Evolutionary conservation across 2,797 vertebrate genomes (phyloP).

Genomic region (Chromobotia macracanthus): DNA sequence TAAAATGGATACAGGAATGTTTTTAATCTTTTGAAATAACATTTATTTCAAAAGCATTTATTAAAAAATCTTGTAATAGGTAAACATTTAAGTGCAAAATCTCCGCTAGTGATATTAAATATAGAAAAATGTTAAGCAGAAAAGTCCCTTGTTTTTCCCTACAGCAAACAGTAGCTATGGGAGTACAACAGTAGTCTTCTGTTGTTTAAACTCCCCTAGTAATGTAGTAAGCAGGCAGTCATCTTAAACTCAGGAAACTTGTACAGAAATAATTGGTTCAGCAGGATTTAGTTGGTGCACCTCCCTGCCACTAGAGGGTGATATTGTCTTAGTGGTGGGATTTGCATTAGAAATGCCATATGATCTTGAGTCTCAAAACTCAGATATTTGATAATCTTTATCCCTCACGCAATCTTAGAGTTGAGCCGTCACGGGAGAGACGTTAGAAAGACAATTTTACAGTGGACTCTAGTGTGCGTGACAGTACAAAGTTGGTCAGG

Average conservation of each 20-base stretch:
- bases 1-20: conserved; percentile 76
- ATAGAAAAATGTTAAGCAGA: conserved; percentile 64
- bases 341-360: conserved; percentile 53
- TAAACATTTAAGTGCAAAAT: conserved; percentile 85
- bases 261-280: conserved; percentile 45
- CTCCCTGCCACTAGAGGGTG: conserved; percentile 56
- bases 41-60: conserved; percentile 64
- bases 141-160: conserved; percentile 76
- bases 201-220: conserved; percentile 63
- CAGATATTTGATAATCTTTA: background rate
- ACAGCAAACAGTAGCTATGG: conserved; percentile 77
- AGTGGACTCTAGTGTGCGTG: conserved; percentile 41
- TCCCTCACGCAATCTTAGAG: background rate
- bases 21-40: conserved; percentile 71
- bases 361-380: conserved; percentile 43
- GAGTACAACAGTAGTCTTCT: conserved; percentile 74
- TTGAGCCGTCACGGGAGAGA: conserved; percentile 10
- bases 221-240: conserved; percentile 54
- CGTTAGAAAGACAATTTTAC: conserved; percentile 23
- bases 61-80: conserved; percentile 70
- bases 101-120: conserved; percentile 77
- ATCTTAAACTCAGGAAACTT: conserved; percentile 31
- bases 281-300: conserved; percentile 54
- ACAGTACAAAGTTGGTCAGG: conserved; percentile 48
- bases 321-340: conserved; percentile 12